These are phyloP conservation scores for Drosophila ezoana DNA, from an alignment of 2,888 invertebrate genomes.

Conservation along the genomic window DNA sequence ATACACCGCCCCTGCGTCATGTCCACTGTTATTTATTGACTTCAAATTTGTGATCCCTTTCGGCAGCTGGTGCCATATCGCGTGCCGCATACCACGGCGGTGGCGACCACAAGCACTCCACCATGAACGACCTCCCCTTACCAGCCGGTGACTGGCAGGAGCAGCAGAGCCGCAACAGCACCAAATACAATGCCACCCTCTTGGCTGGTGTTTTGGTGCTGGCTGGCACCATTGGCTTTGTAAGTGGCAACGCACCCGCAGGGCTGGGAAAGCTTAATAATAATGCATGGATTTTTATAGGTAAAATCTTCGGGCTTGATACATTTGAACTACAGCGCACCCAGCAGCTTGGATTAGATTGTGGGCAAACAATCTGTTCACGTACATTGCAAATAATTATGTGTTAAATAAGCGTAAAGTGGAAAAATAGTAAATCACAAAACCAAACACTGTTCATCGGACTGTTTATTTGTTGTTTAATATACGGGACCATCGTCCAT, in stretches of 20 bases:
- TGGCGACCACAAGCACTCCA: slow-evolving; percentile 77
- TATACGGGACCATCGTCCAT: slow-evolving; percentile 93
- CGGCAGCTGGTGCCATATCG: slow-evolving; percentile 80
- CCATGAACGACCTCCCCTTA: slow-evolving; percentile 91
- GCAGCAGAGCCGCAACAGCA: slow-evolving; percentile 88
- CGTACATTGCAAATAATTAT: slow-evolving; percentile 54
- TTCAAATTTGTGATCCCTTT: not conserved
- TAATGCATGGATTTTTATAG: slow-evolving; percentile 83
- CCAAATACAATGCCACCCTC: slow-evolving; percentile 89
- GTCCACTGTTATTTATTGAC: slow-evolving; percentile 4
- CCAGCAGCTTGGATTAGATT: slow-evolving; percentile 86
- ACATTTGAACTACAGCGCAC: slow-evolving; percentile 88
- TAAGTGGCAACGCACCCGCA: slow-evolving; percentile 49
- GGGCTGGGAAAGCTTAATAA: not conserved
- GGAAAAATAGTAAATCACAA: slow-evolving; percentile 70
- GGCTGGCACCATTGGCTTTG: slow-evolving; percentile 83
- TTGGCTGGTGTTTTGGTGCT: slow-evolving; percentile 86
- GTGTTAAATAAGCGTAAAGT: slow-evolving; percentile 73
- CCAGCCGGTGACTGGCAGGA: slow-evolving; percentile 93
- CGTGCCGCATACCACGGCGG: slow-evolving; percentile 82
- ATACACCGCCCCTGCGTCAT: slow-evolving; percentile 16
- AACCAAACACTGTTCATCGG: slow-evolving; percentile 33
- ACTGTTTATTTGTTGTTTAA: slow-evolving; percentile 62
- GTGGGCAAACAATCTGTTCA: slow-evolving; percentile 13
- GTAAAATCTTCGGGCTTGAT: slow-evolving; percentile 88